Percentiles rank a stretch among this genome's conserved stretches.
Conservation (phyloP, 1,140 invertebrate species). For the Leptinotarsa defecta region DNA sequence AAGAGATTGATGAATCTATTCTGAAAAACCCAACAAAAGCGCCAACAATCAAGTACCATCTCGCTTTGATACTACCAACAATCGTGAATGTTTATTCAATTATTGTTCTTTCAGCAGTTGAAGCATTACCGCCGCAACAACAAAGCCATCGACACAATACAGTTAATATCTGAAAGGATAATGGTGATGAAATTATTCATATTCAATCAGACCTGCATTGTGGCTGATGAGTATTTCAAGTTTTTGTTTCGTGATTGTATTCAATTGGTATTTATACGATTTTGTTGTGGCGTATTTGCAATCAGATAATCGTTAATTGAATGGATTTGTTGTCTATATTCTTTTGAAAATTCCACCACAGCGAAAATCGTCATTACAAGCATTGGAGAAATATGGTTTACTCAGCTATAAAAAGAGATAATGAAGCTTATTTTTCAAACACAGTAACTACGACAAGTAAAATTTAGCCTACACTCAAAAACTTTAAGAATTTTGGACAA, state of each 20-base stretch:
- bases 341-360: too few species aligned
- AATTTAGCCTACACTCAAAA: too few species aligned
- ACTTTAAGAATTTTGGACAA: too few species aligned
- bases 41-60: not conserved
- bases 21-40: not conserved
- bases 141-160: not conserved
- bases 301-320: too few species aligned
- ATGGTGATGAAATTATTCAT: not conserved
- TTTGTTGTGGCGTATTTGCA: not conserved
- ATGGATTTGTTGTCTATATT: too few species aligned
- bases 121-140: not conserved
- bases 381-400: too few species aligned
- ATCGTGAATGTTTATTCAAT: constrained; percentile 3
- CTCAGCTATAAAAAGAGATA: too few species aligned
- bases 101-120: constrained; percentile 3
- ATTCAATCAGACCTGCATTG: not conserved
- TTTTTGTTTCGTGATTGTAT: not conserved
- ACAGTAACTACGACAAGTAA: too few species aligned
- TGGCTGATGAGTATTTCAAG: not conserved
- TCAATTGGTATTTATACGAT: constrained; percentile 4
- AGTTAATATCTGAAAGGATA: constrained; percentile 4
- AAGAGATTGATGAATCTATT: not conserved
- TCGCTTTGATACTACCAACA: not conserved
- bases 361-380: too few species aligned
- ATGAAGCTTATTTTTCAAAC: too few species aligned